Conservation (phyloP, 2,113 vertebrate genomes). For the Pteronura brasiliensis region DNA sequence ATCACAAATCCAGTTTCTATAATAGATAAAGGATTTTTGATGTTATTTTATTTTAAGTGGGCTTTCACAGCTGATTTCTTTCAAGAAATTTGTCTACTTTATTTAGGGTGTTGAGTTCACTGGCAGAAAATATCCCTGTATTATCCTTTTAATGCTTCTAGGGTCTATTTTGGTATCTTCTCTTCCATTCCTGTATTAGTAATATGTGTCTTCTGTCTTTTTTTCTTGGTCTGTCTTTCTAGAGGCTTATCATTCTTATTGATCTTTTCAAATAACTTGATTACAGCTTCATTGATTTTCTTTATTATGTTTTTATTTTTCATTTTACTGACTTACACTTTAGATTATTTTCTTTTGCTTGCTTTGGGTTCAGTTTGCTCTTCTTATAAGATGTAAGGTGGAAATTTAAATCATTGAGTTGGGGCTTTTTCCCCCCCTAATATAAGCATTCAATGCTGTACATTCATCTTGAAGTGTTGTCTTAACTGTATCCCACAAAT, state of each 20-base stretch:
- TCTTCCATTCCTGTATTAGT: background rate
- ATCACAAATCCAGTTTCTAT: background rate
- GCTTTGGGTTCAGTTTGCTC: background rate
- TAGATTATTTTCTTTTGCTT: background rate
- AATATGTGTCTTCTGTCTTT: background rate
- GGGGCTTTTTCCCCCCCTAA: background rate
- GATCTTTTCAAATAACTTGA: background rate
- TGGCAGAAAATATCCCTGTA: background rate
- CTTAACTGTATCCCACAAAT: background rate
- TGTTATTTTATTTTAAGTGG: background rate
- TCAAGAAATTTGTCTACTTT: background rate
- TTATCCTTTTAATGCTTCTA: background rate
- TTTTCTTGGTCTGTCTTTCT: background rate
- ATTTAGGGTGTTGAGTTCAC: background rate
- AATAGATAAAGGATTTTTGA: background rate
- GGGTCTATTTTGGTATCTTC: background rate
- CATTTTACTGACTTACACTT: background rate
- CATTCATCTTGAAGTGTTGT: background rate
- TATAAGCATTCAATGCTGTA: background rate
- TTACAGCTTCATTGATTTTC: background rate
- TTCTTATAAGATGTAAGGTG: background rate
- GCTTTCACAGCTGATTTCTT: background rate
- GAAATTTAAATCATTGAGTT: background rate
- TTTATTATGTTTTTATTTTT: constrained; percentile 17
- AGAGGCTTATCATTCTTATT: background rate